These are phyloP conservation scores for Drosophila testacea DNA, from an alignment of 2,888 invertebrate species.

Conservation along the genomic window DNA sequence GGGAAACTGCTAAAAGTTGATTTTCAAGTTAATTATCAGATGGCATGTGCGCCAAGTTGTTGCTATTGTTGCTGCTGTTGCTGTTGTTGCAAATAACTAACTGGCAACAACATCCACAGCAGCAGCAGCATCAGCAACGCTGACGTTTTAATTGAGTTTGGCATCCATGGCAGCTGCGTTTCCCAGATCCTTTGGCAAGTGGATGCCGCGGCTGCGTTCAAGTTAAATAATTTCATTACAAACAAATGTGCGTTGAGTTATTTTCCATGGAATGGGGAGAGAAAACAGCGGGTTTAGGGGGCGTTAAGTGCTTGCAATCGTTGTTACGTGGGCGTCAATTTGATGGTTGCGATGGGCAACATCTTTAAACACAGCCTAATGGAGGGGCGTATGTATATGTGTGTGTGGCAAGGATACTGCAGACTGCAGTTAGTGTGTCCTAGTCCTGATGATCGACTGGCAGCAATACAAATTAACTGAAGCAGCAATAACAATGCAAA, in stretches of 20 bases:
- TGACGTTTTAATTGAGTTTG: constrained; percentile 80
- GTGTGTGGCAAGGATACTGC: constrained; percentile 1
- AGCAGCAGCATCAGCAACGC: constrained; percentile 41
- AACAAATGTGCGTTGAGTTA: constrained; percentile 54
- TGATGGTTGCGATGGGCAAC: constrained; percentile 17
- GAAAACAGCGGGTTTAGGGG: not conserved
- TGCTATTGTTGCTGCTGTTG: constrained; percentile 26
- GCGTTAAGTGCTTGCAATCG: constrained; percentile 48
- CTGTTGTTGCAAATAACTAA: constrained; percentile 60
- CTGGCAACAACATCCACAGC: constrained; percentile 30
- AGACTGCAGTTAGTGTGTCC: not conserved
- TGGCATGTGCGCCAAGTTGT: constrained; percentile 74
- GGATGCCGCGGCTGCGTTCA: constrained; percentile 52
- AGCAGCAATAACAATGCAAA: constrained; percentile 71
- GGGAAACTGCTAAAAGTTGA: constrained; percentile 60
- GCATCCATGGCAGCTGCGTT: constrained; percentile 70
- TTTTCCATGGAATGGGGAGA: not conserved
- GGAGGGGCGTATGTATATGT: not conserved
- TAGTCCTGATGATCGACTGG: constrained; percentile 21
- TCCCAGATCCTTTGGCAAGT: constrained; percentile 29
- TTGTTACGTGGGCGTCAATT: constrained; percentile 23
- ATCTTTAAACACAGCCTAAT: constrained; percentile 31
- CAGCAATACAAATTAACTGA: constrained; percentile 69
- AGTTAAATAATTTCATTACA: constrained; percentile 78
- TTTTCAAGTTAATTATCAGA: constrained; percentile 77